Percentiles rank a stretch among this genome's conserved stretches.
Conservation (phyloP, 1,140 invertebrate species). For the Hycleus phaleratus region DNA sequence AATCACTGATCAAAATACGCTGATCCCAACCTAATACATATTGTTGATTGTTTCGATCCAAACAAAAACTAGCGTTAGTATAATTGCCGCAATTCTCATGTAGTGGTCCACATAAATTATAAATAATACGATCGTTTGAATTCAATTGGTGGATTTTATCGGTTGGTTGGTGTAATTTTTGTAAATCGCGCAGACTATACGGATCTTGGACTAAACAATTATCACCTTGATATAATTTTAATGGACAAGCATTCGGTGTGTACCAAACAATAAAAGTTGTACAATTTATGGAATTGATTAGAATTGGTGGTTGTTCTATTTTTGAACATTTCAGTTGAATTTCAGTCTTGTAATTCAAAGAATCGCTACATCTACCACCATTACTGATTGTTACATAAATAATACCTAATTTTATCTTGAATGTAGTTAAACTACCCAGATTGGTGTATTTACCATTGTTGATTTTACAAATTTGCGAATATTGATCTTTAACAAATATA, state of each 20-base stretch:
- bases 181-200: neutral
- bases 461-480: constrained; percentile 7
- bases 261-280: neutral
- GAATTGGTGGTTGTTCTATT: neutral
- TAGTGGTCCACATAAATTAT: constrained; percentile 6
- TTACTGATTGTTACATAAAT: neutral
- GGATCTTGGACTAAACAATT: constrained; percentile 1
- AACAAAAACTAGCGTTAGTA: constrained; percentile 5
- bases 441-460: neutral
- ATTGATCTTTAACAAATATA: constrained; percentile 1
- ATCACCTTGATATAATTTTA: constrained; percentile 2
- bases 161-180: neutral
- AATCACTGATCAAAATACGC: constrained; percentile 1
- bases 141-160: neutral
- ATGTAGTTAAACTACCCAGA: neutral
- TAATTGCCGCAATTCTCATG: neutral
- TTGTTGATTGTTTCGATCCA: neutral
- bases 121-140: neutral
- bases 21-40: neutral
- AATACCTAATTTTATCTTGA: neutral
- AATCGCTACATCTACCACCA: neutral
- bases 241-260: neutral
- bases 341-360: neutral
- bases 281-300: neutral
- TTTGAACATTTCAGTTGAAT: constrained; percentile 4